A percentile compares a stretch with the other conserved stretches of the same genome.
These are phyloP conservation scores for Ichneumon xanthorius DNA, from an alignment of 2,888 invertebrate genomes.

Conservation along the genomic window DNA sequence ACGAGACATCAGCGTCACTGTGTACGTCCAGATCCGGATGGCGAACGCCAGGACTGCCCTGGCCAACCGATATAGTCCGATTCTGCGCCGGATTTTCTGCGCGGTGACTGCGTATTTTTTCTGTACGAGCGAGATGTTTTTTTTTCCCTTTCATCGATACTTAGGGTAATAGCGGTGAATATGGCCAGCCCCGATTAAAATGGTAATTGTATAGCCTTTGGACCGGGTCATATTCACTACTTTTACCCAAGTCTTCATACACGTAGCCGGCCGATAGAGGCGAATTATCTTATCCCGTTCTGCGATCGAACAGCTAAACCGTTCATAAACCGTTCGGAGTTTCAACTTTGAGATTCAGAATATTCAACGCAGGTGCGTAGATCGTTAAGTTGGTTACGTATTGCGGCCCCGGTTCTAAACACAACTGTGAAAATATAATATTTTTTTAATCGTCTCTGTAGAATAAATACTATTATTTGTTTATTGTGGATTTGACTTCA, in stretches of 20 bases:
- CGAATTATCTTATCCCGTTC: constrained; percentile 8
- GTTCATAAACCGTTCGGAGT: background rate
- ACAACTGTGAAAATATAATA: background rate
- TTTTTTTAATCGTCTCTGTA: background rate
- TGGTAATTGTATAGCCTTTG: too few species aligned
- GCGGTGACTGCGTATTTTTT: constrained; percentile 13
- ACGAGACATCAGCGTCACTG: constrained; percentile 38
- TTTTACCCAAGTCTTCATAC: too few species aligned
- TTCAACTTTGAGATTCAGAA: background rate
- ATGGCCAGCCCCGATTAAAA: background rate
- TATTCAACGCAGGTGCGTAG: background rate
- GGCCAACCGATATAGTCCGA: constrained; percentile 12
- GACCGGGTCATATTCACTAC: too few species aligned
- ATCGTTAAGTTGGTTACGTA: background rate
- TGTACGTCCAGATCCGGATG: constrained; percentile 46
- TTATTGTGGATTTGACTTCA: too few species aligned
- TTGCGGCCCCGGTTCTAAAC: background rate
- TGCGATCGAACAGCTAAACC: background rate
- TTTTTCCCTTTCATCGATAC: background rate
- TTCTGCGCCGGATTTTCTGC: constrained; percentile 18
- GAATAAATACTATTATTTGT: background rate
- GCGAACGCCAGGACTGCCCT: constrained; percentile 27
- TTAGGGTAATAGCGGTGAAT: background rate
- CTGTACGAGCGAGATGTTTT: background rate
- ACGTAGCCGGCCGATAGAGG: background rate